These are phyloP conservation scores for Ctenopoma kingsleyae DNA, from an alignment of 2,797 vertebrate genomes.

Conservation along the genomic window DNA sequence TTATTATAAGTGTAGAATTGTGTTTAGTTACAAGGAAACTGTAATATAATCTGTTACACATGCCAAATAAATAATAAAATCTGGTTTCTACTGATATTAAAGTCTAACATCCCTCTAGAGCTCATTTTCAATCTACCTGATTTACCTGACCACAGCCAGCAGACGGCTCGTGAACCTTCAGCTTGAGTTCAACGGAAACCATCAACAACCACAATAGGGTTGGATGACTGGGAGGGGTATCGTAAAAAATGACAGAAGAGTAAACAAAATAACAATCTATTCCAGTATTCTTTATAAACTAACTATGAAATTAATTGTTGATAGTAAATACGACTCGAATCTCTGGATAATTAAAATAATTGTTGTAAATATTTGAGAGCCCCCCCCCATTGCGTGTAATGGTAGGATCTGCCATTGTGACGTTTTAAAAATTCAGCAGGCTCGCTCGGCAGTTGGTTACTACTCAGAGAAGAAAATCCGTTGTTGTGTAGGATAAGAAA, in stretches of 20 bases:
- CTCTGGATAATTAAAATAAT: neutral
- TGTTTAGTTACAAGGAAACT: too few relatives aligned
- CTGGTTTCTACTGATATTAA: neutral
- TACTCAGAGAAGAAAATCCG: constrained; percentile 75
- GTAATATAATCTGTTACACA: too few relatives aligned
- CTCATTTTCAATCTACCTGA: constrained; percentile 25
- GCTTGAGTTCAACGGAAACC: constrained; percentile 72
- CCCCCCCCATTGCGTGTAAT: constrained; percentile 35
- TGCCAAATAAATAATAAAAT: neutral
- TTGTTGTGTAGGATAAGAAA: constrained; percentile 77
- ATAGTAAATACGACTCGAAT: accelerated
- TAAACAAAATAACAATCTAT: accelerated
- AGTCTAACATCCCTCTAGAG: neutral
- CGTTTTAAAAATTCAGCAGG: constrained; percentile 80
- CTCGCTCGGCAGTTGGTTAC: constrained; percentile 73
- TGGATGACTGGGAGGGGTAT: accelerated
- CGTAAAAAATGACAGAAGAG: accelerated
- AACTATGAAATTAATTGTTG: accelerated
- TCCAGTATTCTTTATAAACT: accelerated
- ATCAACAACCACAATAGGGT: constrained; percentile 41
- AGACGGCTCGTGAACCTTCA: constrained; percentile 77
- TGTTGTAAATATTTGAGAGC: neutral
- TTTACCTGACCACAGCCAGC: constrained; percentile 52
- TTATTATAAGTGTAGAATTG: too few relatives aligned
- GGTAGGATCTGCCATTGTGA: constrained; percentile 79